These are phyloP conservation scores for Grantiella picta DNA, from an alignment of 2,113 vertebrate species.

Conservation along the genomic window DNA sequence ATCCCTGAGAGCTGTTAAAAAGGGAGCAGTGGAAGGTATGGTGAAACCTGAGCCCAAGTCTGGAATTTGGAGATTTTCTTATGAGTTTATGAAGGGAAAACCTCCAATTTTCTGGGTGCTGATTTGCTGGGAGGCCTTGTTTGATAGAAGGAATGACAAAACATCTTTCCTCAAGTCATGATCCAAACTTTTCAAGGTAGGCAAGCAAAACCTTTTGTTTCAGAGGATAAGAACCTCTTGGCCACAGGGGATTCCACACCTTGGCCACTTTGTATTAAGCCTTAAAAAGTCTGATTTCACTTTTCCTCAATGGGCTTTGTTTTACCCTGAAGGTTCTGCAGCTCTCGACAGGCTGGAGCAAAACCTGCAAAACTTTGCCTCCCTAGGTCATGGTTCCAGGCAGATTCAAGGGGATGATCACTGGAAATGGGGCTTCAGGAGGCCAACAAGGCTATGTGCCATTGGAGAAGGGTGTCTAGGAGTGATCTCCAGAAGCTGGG, in stretches of 20 bases:
- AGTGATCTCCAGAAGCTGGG: not conserved
- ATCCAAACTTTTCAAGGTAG: not conserved
- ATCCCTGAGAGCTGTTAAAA: not conserved
- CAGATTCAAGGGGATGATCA: not conserved
- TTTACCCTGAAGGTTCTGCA: not conserved
- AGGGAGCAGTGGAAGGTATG: not conserved
- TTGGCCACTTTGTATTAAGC: not conserved
- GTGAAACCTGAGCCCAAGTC: not conserved
- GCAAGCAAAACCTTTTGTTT: not conserved
- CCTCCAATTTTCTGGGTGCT: not conserved
- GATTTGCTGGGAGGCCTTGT: not conserved
- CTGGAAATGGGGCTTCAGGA: not conserved
- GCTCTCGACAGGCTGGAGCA: not conserved
- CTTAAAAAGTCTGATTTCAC: not conserved
- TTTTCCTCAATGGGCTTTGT: not conserved
- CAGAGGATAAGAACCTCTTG: not conserved
- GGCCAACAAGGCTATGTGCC: accelerated
- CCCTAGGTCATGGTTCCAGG: not conserved
- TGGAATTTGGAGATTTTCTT: not conserved
- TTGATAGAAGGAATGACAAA: not conserved
- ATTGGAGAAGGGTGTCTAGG: not conserved
- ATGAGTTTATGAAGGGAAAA: not conserved
- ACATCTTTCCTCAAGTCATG: not conserved
- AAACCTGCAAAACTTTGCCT: accelerated
- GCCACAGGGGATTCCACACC: not conserved